Evolutionary conservation across 1,140 invertebrate genomes (phyloP).

Genomic region (Bicyclus anynana): DNA sequence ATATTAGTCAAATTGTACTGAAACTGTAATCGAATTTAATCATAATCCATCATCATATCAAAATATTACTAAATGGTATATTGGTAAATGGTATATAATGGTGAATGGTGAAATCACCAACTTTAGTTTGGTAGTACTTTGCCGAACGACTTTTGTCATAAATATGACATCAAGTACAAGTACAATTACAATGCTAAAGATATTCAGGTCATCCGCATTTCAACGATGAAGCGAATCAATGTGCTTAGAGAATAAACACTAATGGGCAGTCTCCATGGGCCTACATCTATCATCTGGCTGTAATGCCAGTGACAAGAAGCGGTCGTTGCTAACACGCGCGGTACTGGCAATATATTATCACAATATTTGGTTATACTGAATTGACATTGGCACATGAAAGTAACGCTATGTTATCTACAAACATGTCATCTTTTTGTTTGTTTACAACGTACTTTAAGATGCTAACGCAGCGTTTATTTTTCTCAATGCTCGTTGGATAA

Average conservation of each 20-base stretch:
- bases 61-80: no score
- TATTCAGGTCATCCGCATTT: background rate
- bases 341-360: conserved; percentile 14
- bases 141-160: no score
- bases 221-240: background rate
- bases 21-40: no score
- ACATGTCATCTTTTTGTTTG: background rate
- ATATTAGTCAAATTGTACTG: no score
- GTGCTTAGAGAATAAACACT: background rate
- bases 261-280: conserved; percentile 4
- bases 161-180: no score
- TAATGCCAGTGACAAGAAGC: conserved; percentile 17
- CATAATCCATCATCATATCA: no score
- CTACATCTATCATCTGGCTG: conserved; percentile 18
- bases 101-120: no score
- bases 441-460: background rate
- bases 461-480: no score
- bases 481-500: no score
- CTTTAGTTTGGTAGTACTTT: no score
- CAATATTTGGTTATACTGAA: conserved; percentile 13
- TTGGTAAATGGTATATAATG: no score
- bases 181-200: no score
- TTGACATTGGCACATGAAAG: conserved; percentile 4
- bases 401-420: background rate
- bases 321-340: conserved; percentile 3